Evolutionary conservation across 2,888 invertebrate genomes (phyloP), one percentile per base, ranked within the genome.

Genomic region (Dolomedes plantarius): DNA sequence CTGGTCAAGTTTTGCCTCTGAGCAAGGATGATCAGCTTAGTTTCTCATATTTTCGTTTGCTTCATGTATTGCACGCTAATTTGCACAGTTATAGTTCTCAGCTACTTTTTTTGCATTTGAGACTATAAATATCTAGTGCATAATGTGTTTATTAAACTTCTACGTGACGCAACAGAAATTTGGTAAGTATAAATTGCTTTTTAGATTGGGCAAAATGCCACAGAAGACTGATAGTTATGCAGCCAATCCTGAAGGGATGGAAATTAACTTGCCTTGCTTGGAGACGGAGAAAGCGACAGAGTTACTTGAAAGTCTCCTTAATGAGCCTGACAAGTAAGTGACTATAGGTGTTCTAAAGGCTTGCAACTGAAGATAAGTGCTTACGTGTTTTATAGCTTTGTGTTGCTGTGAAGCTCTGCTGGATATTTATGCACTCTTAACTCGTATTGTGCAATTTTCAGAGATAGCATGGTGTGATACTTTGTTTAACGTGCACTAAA

Each of bases 181-280:
- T 56, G 56, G 56, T 56, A 56, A 56, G 56, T 56, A 56, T 56
- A 23, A 56, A 56, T 56, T 56, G 23, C 56, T 56, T 56, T 56
- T 23, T 56, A 56, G 56, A 56, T 56, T 23, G 23, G 56, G 56
- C 56, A 23, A 56, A 23, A 3, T 56, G 23, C 56, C 56, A 23
- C 56, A 19, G 56, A 56, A 56, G 23, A 23, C 19, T 19, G 56
- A 1, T 56, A 23, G 23, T 56, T 23, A 56, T 23, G 23, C 56
- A 23, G 23, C 23, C 13, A 56, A 56, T 0, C 56, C 56, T 56
- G 56, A 56, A 23, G 13, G 6, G 23, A 23, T 56, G 23, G 56
- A 56, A 16, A 1, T 56, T 1, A 56, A 11, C 23, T 23, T 3
- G 13, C 23, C 56, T 3, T 23, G 7, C 23, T 23, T 56, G 56